phyloP scores from a whole-genome alignment of 1,140 invertebrate species.

The Hyposmocoma kahamanoa region DNA sequence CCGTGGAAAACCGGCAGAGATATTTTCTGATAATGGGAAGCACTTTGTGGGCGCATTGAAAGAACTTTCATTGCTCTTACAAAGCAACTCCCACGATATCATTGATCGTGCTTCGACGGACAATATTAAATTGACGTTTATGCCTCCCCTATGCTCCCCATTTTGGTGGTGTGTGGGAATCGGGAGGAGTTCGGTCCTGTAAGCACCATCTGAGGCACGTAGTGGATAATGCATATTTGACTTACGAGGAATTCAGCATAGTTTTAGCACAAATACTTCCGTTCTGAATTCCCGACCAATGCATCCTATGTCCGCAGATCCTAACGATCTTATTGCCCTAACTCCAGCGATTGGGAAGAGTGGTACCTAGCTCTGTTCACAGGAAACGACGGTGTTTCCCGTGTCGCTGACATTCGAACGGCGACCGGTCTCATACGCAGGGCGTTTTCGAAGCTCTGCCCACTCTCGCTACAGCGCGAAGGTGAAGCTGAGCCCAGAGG shows the following conservation, averaged over 20 bases:
- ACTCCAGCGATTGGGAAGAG: too few relatives aligned
- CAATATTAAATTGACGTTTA: not conserved
- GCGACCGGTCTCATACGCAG: too few relatives aligned
- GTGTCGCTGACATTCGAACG: too few relatives aligned
- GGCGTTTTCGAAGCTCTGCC: too few relatives aligned
- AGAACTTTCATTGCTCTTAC: not conserved
- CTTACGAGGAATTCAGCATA: slow-evolving; percentile 17
- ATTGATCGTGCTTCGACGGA: not conserved
- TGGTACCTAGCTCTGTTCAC: too few relatives aligned
- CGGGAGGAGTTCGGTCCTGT: not conserved
- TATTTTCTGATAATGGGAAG: slow-evolving; percentile 18
- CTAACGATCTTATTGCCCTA: not conserved
- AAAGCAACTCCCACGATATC: not conserved
- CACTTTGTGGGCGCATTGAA: slow-evolving; percentile 7
- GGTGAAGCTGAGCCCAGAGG: too few relatives aligned
- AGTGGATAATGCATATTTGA: slow-evolving; percentile 6
- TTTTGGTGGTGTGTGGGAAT: slow-evolving; percentile 5
- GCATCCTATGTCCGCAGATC: slow-evolving; percentile 2
- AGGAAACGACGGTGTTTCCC: too few relatives aligned
- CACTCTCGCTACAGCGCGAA: too few relatives aligned
- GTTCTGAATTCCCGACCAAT: slow-evolving; percentile 14
- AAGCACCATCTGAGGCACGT: slow-evolving; percentile 1
- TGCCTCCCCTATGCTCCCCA: not conserved
- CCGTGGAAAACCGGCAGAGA: slow-evolving; percentile 7
- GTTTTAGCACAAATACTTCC: slow-evolving; percentile 21